Evolutionary conservation across 2,888 invertebrate species (phyloP).

Genomic region (Euzetes globulus): DNA sequence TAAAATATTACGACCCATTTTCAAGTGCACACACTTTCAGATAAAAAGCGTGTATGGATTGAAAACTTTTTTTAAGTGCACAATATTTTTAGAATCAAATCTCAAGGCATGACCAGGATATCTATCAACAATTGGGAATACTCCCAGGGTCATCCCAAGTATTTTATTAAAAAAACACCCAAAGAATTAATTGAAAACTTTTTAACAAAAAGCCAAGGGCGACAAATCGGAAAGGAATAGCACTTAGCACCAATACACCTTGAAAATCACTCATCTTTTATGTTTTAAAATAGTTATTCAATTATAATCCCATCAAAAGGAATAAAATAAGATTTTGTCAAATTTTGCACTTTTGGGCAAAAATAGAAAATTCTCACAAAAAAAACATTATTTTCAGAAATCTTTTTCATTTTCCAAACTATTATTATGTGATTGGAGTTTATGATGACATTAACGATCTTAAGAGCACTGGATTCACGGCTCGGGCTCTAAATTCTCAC

Average conservation of each 20-base stretch:
- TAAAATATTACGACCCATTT: background rate
- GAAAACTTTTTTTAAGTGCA: background rate
- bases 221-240: too few species aligned
- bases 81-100: background rate
- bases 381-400: background rate
- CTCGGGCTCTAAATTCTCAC: background rate
- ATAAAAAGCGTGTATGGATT: background rate
- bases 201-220: too few species aligned
- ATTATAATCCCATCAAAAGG: too few species aligned
- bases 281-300: too few species aligned
- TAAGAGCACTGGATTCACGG: background rate
- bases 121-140: too few species aligned
- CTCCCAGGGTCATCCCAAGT: too few species aligned
- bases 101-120: too few species aligned
- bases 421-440: background rate
- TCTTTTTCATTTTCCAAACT: background rate
- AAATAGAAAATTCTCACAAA: background rate
- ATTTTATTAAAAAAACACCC: too few species aligned
- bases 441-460: background rate
- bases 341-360: background rate
- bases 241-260: too few species aligned
- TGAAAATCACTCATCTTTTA: too few species aligned
- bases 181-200: too few species aligned
- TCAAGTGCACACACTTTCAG: background rate
- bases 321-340: too few species aligned